Evolutionary conservation across 2,797 vertebrate species (phyloP).

Genomic region (Esox masquinongy): DNA sequence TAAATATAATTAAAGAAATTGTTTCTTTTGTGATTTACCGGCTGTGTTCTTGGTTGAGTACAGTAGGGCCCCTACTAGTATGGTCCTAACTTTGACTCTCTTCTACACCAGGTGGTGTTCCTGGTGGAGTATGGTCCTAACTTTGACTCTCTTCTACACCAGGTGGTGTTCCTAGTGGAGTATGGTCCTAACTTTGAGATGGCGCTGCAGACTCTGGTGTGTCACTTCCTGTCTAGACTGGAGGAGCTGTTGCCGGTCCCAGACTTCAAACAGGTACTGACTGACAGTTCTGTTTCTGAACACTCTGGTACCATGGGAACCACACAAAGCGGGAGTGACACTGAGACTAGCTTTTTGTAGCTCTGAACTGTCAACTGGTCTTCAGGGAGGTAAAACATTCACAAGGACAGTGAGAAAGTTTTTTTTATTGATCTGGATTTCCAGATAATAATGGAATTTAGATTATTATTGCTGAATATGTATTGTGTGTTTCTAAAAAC

Average conservation of each 20-base stretch:
- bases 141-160: constrained; percentile 68
- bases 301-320: too few relatives aligned
- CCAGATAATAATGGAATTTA: too few relatives aligned
- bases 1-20: too few relatives aligned
- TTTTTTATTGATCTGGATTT: too few relatives aligned
- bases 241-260: constrained; percentile 74
- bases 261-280: constrained; percentile 72
- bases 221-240: constrained; percentile 71
- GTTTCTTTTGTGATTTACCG: too few relatives aligned
- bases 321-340: background rate
- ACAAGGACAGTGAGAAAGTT: background rate
- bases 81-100: constrained; percentile 7
- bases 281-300: background rate
- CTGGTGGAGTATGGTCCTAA: constrained; percentile 73
- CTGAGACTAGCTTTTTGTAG: background rate
- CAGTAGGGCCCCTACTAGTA: background rate
- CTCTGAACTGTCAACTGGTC: background rate
- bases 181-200: constrained; percentile 72
- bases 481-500: too few relatives aligned
- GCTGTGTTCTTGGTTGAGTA: background rate
- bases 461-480: too few relatives aligned
- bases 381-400: background rate
- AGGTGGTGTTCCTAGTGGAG: constrained; percentile 69
- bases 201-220: constrained; percentile 70
- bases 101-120: constrained; percentile 65